Base-by-base conservation (phyloP, 2,113 vertebrate genomes). In the Porphyrio hochstetteri region DNA sequence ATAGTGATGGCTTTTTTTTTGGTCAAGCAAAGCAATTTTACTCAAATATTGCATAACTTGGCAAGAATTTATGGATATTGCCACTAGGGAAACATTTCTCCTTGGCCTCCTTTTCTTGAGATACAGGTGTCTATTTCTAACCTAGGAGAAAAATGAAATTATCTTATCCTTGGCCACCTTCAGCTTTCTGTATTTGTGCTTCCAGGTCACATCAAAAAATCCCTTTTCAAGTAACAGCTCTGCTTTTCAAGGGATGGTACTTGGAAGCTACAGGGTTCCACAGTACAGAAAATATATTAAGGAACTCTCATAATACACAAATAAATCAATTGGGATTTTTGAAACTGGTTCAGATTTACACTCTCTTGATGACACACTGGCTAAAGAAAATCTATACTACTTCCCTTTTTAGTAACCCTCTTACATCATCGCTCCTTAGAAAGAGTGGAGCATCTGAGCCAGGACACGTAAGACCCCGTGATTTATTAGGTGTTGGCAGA, bases 351-450 rank as follows among this genome's bases (percentile, higher is more conserved):
- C 79, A 83, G 85, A 94, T 92, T 88, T 91, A 82, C 42, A 35
- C 53, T 76, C 56, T 72, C 17, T 68, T 53, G 40, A 52, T 77
- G 84, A 72, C 21, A 79, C 23, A 52, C 23, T 5, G 46, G 50
- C 79, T 71, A 38, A 44, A 57, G 90, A 70, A 88, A 95, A 93
- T 95, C 90, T 20, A 93, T 90, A 71, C 33, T 72, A 60, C 57
- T 96, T 88, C 86, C 25, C 86, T 88, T 93, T 78, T 94, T 82
- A 92, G 94, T 63, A 94, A 94, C 83, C 89, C 59, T 52, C 11
- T 88, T 48, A 76, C 97, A 78, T 52, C 81, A 94, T 20, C 89
- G 67, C 68, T 84, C 79, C 94, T 48, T 90, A 86, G 71, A 53
- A 82, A 70, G 11, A 72, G 86, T 53, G 69, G 72, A 63, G 57